These are phyloP conservation scores for Calidris pygmaea DNA, from an alignment of 2,113 vertebrate species.

Conservation along the genomic window DNA sequence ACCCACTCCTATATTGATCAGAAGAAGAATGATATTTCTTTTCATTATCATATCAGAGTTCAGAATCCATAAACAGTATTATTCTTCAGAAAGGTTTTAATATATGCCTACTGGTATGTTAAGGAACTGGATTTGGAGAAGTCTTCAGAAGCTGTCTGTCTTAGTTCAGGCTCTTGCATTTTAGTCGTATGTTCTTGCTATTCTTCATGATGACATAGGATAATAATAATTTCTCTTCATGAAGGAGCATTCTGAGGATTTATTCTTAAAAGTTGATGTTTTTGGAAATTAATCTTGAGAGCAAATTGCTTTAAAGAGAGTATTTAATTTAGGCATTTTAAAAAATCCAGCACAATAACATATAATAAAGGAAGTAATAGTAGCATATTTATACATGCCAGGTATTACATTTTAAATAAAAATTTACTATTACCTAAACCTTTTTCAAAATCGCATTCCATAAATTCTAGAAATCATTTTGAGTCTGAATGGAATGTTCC, in stretches of 20 bases:
- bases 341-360: neutral
- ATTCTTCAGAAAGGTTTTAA: neutral
- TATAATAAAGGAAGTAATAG: neutral
- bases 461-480: neutral
- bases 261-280: neutral
- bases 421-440: neutral
- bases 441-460: neutral
- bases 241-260: neutral
- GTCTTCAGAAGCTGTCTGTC: neutral
- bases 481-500: neutral
- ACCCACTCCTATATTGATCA: neutral
- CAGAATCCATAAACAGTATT: neutral
- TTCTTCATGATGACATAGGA: neutral
- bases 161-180: neutral
- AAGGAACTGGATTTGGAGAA: neutral
- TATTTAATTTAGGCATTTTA: neutral
- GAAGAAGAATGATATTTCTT: neutral
- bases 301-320: neutral
- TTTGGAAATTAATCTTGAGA: neutral
- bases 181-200: neutral
- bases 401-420: neutral
- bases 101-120: fast-evolving
- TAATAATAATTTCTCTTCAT: neutral
- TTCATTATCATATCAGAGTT: neutral
- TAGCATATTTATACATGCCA: neutral